These are phyloP conservation scores for Pelosia muscerda DNA, from an alignment of 2,888 invertebrate genomes.

Conservation along the genomic window DNA sequence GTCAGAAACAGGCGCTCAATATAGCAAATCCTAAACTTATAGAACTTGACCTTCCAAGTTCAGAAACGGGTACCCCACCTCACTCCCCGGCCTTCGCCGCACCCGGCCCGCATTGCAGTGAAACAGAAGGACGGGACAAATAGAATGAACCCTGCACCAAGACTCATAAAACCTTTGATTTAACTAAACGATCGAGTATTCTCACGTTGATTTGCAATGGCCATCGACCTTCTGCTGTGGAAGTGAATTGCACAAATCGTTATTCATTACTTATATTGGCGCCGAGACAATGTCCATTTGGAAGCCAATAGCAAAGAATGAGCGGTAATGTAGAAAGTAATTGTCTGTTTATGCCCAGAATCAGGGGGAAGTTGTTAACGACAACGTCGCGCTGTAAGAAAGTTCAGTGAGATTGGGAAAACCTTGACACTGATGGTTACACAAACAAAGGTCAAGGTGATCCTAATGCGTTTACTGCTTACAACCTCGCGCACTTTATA, in stretches of 20 bases:
- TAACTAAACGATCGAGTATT: constrained; percentile 43
- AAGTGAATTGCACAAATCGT: constrained; percentile 50
- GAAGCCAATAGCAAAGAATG: constrained; percentile 49
- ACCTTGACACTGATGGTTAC: constrained; percentile 70
- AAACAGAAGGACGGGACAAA: constrained; percentile 72
- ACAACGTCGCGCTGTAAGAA: constrained; percentile 57
- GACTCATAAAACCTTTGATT: constrained; percentile 57
- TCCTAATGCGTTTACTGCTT: constrained; percentile 70
- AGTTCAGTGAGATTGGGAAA: constrained; percentile 61
- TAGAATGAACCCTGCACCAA: constrained; percentile 62
- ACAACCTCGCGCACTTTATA: constrained; percentile 71
- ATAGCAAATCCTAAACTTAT: constrained; percentile 71
- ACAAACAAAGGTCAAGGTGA: constrained; percentile 73
- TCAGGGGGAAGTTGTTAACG: constrained; percentile 59
- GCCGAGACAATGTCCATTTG: constrained; percentile 57
- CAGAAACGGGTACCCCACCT: constrained; percentile 64
- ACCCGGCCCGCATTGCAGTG: constrained; percentile 82
- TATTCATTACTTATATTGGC: constrained; percentile 44
- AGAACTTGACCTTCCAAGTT: constrained; percentile 82
- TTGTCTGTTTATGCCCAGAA: constrained; percentile 50
- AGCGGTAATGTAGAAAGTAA: constrained; percentile 56
- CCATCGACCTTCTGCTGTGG: constrained; percentile 48
- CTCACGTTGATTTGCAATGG: constrained; percentile 47
- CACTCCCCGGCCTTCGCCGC: constrained; percentile 56
- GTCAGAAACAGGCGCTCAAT: constrained; percentile 64